Percentiles rank a stretch among this genome's conserved stretches.
Evolutionary conservation across 2,888 invertebrate species (phyloP).

Genomic region (Cephus runcator): DNA sequence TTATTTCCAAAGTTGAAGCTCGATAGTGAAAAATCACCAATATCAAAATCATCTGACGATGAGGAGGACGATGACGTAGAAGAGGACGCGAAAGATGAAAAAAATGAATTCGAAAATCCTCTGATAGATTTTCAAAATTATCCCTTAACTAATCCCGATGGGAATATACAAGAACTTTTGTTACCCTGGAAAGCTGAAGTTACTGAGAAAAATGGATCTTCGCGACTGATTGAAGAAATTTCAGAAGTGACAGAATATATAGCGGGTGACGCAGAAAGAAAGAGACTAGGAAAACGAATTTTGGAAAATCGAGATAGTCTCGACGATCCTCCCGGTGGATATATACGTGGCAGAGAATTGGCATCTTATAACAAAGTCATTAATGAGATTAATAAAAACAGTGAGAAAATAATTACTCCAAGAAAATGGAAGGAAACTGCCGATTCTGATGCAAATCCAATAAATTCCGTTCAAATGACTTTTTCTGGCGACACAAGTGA

Average conservation of each 20-base stretch:
- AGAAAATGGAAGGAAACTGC: background rate
- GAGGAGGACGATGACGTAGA: slow-evolving; percentile 25
- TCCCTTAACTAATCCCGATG: slow-evolving; percentile 1
- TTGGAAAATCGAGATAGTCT: slow-evolving; percentile 24
- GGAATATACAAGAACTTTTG: slow-evolving; percentile 30
- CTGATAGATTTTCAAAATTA: background rate
- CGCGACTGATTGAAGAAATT: slow-evolving; percentile 36
- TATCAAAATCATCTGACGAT: slow-evolving; percentile 16
- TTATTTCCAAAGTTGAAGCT: slow-evolving; percentile 32
- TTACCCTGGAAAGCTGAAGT: slow-evolving; percentile 41
- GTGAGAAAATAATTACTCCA: background rate
- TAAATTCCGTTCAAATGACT: background rate
- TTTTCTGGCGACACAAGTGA: background rate
- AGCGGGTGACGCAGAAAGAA: slow-evolving; percentile 24
- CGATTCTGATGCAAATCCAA: background rate
- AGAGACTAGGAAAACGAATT: slow-evolving; percentile 22
- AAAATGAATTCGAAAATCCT: slow-evolving; percentile 17
- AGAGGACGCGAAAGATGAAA: slow-evolving; percentile 36
- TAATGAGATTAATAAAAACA: background rate
- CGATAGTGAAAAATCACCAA: slow-evolving; percentile 35
- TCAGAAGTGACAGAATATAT: slow-evolving; percentile 16
- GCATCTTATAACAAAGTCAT: slow-evolving; percentile 18
- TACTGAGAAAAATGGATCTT: slow-evolving; percentile 8
- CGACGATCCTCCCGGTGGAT: slow-evolving; percentile 23
- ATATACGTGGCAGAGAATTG: slow-evolving; percentile 12